A percentile compares a stretch with the other conserved stretches of the same genome.
These are phyloP conservation scores for Drosophila arizonae DNA, from an alignment of 1,140 invertebrate species.

Conservation along the genomic window DNA sequence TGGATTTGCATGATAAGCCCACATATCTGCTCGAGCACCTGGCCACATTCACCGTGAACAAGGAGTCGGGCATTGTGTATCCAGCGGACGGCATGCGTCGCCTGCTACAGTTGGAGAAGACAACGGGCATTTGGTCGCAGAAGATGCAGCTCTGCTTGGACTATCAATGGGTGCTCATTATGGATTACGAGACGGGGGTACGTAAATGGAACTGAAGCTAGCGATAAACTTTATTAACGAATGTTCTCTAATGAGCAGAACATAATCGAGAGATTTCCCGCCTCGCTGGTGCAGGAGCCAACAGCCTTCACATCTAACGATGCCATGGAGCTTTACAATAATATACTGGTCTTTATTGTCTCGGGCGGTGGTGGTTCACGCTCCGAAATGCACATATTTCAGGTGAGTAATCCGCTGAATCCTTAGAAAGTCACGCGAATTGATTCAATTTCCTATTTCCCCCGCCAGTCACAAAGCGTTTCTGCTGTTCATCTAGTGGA, in stretches of 20 bases:
- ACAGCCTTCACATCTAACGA: slow-evolving; percentile 98
- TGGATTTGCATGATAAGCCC: slow-evolving; percentile 85
- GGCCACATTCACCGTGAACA: slow-evolving; percentile 97
- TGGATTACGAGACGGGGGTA: slow-evolving; percentile 98
- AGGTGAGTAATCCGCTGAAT: slow-evolving; percentile 82
- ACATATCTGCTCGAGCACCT: slow-evolving; percentile 97
- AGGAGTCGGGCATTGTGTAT: slow-evolving; percentile 93
- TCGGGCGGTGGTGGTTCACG: slow-evolving; percentile 86
- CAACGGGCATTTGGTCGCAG: slow-evolving; percentile 98
- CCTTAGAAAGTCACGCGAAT: no score
- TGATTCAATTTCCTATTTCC: background rate
- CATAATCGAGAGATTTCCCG: slow-evolving; percentile 97
- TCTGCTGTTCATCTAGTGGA: slow-evolving; percentile 94
- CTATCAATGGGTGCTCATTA: slow-evolving; percentile 94
- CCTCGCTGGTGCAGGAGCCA: slow-evolving; percentile 95
- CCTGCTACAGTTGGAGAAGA: slow-evolving; percentile 97
- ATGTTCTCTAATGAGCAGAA: slow-evolving; percentile 86
- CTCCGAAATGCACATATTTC: slow-evolving; percentile 99
- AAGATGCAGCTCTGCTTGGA: slow-evolving; percentile 97
- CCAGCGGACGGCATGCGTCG: slow-evolving; percentile 97
- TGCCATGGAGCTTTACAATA: slow-evolving; percentile 98
- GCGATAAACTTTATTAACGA: background rate
- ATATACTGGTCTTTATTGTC: slow-evolving; percentile 98
- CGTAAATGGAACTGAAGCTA: slow-evolving; percentile 67
- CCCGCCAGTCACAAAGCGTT: slow-evolving; percentile 88